A percentile compares a stretch with the other conserved stretches of the same genome.
Evolutionary conservation across 2,888 invertebrate species (phyloP).

Genomic region (Laothoe populi): DNA sequence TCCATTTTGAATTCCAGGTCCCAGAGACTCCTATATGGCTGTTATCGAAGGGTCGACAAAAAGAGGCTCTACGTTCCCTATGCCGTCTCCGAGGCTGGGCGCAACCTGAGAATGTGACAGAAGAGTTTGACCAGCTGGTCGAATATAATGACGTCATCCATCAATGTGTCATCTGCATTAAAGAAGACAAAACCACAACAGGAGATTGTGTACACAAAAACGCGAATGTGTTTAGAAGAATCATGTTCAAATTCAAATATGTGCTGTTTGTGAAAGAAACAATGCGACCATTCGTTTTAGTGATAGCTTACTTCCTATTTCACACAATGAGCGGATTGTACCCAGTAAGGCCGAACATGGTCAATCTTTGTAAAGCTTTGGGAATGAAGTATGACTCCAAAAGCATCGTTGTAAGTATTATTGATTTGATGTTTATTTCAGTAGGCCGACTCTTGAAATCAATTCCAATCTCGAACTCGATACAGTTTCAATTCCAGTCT

Average conservation of each 20-base stretch:
- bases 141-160: slow-evolving; percentile 69
- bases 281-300: slow-evolving; percentile 77
- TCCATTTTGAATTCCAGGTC: slow-evolving; percentile 62
- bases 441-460: too few relatives aligned
- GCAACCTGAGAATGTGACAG: slow-evolving; percentile 74
- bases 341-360: slow-evolving; percentile 83
- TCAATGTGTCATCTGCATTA: slow-evolving; percentile 65
- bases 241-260: slow-evolving; percentile 56
- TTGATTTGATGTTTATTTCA: neutral
- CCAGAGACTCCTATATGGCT: slow-evolving; percentile 86
- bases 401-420: slow-evolving; percentile 73
- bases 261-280: slow-evolving; percentile 81
- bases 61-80: slow-evolving; percentile 81
- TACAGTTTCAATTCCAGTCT: too few relatives aligned
- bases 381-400: slow-evolving; percentile 77
- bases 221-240: slow-evolving; percentile 54
- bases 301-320: slow-evolving; percentile 82
- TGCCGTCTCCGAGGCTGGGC: slow-evolving; percentile 85
- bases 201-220: slow-evolving; percentile 60
- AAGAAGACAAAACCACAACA: slow-evolving; percentile 51
- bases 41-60: slow-evolving; percentile 81
- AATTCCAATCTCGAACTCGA: too few relatives aligned
- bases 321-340: slow-evolving; percentile 78
- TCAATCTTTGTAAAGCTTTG: slow-evolving; percentile 79
- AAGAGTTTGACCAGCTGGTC: slow-evolving; percentile 77